Percentiles rank a stretch among this genome's conserved stretches.
phyloP scores from a whole-genome alignment of 2,888 invertebrate species.

The Orthosia cruda region DNA sequence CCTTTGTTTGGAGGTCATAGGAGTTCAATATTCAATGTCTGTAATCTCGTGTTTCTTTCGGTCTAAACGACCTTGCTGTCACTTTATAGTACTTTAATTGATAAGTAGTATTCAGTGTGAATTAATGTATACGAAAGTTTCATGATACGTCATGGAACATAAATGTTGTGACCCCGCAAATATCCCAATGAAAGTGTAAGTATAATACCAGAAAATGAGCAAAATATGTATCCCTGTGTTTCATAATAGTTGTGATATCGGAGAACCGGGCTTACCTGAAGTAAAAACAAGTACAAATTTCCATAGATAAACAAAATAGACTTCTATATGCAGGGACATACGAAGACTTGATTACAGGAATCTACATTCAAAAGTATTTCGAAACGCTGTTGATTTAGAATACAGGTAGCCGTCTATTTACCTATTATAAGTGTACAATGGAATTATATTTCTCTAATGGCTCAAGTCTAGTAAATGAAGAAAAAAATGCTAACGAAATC shows the following conservation, averaged over 20 bases:
- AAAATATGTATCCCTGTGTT: constrained; percentile 22
- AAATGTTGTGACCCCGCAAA: constrained; percentile 26
- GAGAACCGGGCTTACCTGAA: constrained; percentile 44
- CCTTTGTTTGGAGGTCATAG: constrained; percentile 19
- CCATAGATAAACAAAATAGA: constrained; percentile 2
- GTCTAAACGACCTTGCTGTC: constrained; percentile 36
- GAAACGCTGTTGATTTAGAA: constrained; percentile 34
- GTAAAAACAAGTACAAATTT: constrained; percentile 46
- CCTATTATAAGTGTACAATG: constrained; percentile 17
- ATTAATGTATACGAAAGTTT: constrained; percentile 21
- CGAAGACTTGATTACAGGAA: constrained; percentile 13
- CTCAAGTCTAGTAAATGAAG: constrained; percentile 10
- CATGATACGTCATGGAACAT: too few species aligned
- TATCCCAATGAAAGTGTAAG: not conserved
- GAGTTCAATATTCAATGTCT: constrained; percentile 21
- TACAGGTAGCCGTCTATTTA: constrained; percentile 10
- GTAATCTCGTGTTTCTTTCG: constrained; percentile 14
- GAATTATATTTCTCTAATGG: constrained; percentile 21
- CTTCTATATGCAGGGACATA: constrained; percentile 7
- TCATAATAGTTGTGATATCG: constrained; percentile 38
- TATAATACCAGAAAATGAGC: constrained; percentile 7
- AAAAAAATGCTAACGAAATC: not conserved
- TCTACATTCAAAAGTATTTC: not conserved
- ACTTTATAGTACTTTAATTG: constrained; percentile 14
- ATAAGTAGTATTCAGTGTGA: constrained; percentile 14